Percentiles rank a stretch among this genome's conserved stretches.
Conservation (phyloP, 2,888 invertebrate species). For the Troides helena region DNA sequence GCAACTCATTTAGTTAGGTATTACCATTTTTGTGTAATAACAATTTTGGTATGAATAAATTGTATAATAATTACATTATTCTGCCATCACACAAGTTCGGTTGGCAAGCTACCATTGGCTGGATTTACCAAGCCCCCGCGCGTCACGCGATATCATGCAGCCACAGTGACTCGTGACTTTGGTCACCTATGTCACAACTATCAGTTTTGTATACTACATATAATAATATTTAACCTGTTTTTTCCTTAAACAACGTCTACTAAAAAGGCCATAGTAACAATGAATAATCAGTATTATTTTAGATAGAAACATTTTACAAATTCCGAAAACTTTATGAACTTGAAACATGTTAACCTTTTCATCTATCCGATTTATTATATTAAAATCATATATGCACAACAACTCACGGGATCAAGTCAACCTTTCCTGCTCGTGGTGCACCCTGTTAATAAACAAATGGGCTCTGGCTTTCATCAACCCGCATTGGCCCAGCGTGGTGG, state of each 20-base stretch:
- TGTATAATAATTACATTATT: slow-evolving; percentile 30
- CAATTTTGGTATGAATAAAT: slow-evolving; percentile 25
- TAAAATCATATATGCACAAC: not conserved
- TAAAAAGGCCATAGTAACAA: slow-evolving; percentile 11
- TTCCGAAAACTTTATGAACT: not conserved
- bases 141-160: slow-evolving; percentile 53
- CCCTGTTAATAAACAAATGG: too few relatives aligned
- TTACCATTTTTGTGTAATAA: not conserved
- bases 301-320: not conserved
- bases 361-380: not conserved
- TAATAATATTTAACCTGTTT: not conserved
- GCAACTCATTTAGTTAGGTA: not conserved
- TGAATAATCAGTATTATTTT: not conserved
- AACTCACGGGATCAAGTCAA: too few relatives aligned
- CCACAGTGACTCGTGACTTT: slow-evolving; percentile 47
- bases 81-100: slow-evolving; percentile 38
- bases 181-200: slow-evolving; percentile 36
- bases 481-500: too few relatives aligned
- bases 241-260: slow-evolving; percentile 12
- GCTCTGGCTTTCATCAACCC: too few relatives aligned
- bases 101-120: slow-evolving; percentile 48
- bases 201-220: not conserved
- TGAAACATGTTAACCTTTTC: not conserved
- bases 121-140: slow-evolving; percentile 60
- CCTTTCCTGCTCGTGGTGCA: too few relatives aligned